A percentile compares a stretch with the other conserved stretches of the same genome.
phyloP scores from a whole-genome alignment of 2,888 invertebrate genomes.

The Leucophenga montana region DNA sequence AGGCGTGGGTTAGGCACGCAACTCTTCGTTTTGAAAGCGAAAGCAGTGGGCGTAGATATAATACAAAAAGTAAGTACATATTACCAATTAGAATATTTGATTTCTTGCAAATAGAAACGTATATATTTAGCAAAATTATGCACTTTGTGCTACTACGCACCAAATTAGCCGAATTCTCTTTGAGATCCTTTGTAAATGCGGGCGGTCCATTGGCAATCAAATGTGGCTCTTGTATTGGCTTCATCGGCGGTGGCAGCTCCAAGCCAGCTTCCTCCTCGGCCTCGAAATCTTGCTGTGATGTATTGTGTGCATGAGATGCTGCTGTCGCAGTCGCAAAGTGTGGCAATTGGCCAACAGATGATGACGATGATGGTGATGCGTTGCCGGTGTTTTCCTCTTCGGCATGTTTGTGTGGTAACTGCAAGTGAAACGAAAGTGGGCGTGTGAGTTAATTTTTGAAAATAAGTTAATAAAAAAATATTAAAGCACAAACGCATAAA shows the following conservation, averaged over 20 bases:
- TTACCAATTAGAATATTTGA: too few relatives aligned
- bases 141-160: conserved; percentile 71
- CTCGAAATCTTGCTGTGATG: conserved; percentile 68
- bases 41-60: too few relatives aligned
- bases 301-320: conserved; percentile 55
- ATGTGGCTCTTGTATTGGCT: conserved; percentile 85
- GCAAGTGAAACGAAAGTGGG: conserved; percentile 31
- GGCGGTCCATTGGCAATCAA: conserved; percentile 72
- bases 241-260: conserved; percentile 96
- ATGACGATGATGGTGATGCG: conserved; percentile 46
- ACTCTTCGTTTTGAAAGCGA: too few relatives aligned
- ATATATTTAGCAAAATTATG: too few relatives aligned
- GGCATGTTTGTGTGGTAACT: conserved; percentile 72
- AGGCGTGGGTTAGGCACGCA: too few relatives aligned
- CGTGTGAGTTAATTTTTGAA: too few relatives aligned
- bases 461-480: conserved; percentile 32
- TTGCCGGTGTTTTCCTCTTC: conserved; percentile 69
- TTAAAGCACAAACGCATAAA: conserved; percentile 15
- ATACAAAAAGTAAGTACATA: too few relatives aligned
- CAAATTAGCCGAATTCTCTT: conserved; percentile 77
- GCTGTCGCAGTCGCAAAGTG: conserved; percentile 59
- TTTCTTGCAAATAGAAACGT: too few relatives aligned
- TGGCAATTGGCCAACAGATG: conserved; percentile 47
- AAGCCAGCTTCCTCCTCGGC: conserved; percentile 86
- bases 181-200: conserved; percentile 73